These are phyloP conservation scores for Thaumetopoea pityocampa DNA, from an alignment of 1,140 invertebrate species.

Conservation along the genomic window DNA sequence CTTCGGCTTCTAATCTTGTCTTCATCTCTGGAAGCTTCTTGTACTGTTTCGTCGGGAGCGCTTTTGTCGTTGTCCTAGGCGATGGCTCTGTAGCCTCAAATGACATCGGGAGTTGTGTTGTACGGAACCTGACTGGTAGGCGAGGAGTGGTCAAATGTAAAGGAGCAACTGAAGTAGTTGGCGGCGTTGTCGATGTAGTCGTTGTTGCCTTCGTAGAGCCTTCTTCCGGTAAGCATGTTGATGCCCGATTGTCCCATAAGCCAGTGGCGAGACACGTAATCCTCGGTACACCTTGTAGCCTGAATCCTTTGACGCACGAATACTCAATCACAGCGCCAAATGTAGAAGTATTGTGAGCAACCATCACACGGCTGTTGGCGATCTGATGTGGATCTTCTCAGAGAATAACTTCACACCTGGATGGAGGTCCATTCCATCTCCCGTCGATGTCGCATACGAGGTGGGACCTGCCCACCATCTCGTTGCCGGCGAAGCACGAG, in stretches of 20 bases:
- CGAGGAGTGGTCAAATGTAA: no score
- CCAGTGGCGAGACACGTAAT: slow-evolving; percentile 86
- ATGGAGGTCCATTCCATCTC: slow-evolving; percentile 95
- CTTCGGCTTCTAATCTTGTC: slow-evolving; percentile 44
- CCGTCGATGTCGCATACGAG: slow-evolving; percentile 94
- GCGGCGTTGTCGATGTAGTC: slow-evolving; percentile 24
- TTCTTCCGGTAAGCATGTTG: slow-evolving; percentile 78
- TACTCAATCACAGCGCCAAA: slow-evolving; percentile 86
- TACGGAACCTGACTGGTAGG: no score
- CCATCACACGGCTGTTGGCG: slow-evolving; percentile 81
- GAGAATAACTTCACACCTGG: slow-evolving; percentile 89
- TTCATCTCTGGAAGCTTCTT: slow-evolving; percentile 51
- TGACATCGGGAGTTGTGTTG: neutral
- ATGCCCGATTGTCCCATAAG: slow-evolving; percentile 85
- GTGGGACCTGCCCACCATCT: slow-evolving; percentile 87
- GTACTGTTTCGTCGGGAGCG: slow-evolving; percentile 33
- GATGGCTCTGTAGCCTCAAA: no score
- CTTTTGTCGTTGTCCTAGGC: slow-evolving; percentile 33
- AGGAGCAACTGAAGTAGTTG: no score
- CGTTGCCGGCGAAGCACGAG: slow-evolving; percentile 87
- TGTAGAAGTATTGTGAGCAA: slow-evolving; percentile 80
- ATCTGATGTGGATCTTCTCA: slow-evolving; percentile 85
- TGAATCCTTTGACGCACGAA: slow-evolving; percentile 83
- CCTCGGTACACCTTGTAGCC: slow-evolving; percentile 81
- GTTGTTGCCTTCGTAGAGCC: slow-evolving; percentile 41